Base-by-base conservation (phyloP, 2,888 invertebrate genomes). In the Proisotoma minuta region DNA sequence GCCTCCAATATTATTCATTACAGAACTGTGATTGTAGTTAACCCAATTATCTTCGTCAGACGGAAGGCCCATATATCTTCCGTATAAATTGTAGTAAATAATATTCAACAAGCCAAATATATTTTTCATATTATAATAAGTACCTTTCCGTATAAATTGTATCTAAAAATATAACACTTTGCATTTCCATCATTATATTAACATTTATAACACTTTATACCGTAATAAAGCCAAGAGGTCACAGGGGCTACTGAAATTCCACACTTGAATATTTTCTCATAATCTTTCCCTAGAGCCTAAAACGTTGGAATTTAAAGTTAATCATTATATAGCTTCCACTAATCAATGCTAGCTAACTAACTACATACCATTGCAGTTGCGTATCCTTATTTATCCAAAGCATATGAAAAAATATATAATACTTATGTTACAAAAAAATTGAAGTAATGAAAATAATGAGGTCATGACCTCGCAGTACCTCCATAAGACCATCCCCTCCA, bases 191-290 rank as follows among this genome's bases (percentile, higher is more conserved):
- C 15, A 10, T 34, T 43, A 43, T 18, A 43, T 47, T 8, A 52
- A 12, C 20, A 20, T 43, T 43, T 43, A 43, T 43, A 4, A 5
- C 15, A n/a, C 20, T 52, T 12, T 24, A 2, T 57, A 95, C 96
- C 96, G 77, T 97, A 97, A 78, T 91, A 89, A 43, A 87, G 81
- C 95, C 97, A 98, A 79, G 95, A 94, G 0, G 93, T 94, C 23
- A 98, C 96, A 0, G 97, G 98, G 0, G 97, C 97, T 10, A 97
- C 93, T 2, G 95, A 89, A 59, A 92, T 88, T 1, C 93, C 97
- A 77, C 98, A 98, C 73, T 89, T 87, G 81, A 96, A 96, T 51
- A 83, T 80, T 0, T 83, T 81, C 20, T 76, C 76, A 0, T 79
- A 79, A 70, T 94, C 93, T 48, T 84, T 84, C 0, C 91, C 91